A percentile compares a stretch with the other conserved stretches of the same genome.
Conservation (phyloP, 2,888 invertebrate genomes). For the Chrysina gloriosa region DNA sequence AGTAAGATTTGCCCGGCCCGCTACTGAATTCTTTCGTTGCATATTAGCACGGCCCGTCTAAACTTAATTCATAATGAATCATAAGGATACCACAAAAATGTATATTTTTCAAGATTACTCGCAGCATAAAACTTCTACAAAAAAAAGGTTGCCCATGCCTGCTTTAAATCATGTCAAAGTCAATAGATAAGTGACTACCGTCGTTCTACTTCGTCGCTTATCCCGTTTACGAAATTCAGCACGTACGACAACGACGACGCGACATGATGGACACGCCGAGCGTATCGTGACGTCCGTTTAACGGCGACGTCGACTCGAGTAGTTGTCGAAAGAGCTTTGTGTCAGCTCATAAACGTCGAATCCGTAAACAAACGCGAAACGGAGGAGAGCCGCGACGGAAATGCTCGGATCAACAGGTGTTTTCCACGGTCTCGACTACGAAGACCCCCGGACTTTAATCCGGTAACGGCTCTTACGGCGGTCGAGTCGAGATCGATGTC, state of each 20-base stretch:
- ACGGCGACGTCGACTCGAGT: not conserved
- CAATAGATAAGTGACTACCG: too few species aligned
- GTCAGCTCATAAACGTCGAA: slow-evolving; percentile 21
- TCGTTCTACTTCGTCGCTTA: not conserved
- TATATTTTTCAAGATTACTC: too few species aligned
- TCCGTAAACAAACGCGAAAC: slow-evolving; percentile 1
- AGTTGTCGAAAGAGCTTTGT: slow-evolving; percentile 1
- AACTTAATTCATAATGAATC: too few species aligned
- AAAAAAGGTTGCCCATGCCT: too few species aligned
- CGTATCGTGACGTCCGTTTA: not conserved
- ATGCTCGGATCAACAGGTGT: slow-evolving; percentile 22
- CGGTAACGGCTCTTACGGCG: not conserved
- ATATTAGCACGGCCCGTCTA: too few species aligned
- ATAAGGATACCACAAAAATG: too few species aligned
- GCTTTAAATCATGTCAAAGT: too few species aligned
- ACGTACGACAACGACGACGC: not conserved
- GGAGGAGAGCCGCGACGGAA: not conserved
- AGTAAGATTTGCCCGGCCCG: too few species aligned
- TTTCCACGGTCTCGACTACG: not conserved
- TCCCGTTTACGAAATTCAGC: not conserved
- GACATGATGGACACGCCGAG: not conserved
- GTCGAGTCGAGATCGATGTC: not conserved
- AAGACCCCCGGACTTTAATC: slow-evolving; percentile 1
- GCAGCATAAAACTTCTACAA: too few species aligned
- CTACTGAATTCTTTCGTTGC: too few species aligned